Conservation (phyloP, 2,888 invertebrate genomes). For the Hirtodrosophila duncani region DNA sequence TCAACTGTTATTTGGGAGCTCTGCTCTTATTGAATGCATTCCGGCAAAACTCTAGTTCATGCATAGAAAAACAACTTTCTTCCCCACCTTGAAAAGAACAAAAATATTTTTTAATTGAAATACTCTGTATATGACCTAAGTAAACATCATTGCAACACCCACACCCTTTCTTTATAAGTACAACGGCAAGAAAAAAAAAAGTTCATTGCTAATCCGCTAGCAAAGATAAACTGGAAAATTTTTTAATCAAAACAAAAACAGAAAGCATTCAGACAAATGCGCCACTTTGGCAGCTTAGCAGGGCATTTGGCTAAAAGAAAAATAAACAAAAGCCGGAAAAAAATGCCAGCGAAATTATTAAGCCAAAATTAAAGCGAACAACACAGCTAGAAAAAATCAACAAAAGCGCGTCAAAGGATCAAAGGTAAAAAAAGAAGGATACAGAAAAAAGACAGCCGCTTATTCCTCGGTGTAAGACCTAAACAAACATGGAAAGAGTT, state of each 20-base stretch:
- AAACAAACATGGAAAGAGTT: constrained; percentile 54
- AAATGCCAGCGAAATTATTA: constrained; percentile 54
- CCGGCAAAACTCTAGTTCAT: no score
- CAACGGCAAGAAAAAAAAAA: constrained; percentile 19
- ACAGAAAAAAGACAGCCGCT: constrained; percentile 34
- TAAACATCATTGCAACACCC: constrained; percentile 42
- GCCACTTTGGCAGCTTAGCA: constrained; percentile 67
- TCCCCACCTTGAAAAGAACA: constrained; percentile 15
- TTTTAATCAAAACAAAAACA: constrained; percentile 63
- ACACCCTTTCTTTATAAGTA: no score
- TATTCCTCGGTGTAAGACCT: constrained; percentile 52
- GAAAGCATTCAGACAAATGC: constrained; percentile 53
- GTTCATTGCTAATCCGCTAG: constrained; percentile 70
- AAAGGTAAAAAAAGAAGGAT: constrained; percentile 48
- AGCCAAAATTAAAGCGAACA: constrained; percentile 57
- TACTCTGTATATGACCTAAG: constrained; percentile 56
- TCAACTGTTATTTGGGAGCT: no score
- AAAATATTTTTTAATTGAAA: constrained; percentile 62
- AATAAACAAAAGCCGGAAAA: constrained; percentile 52
- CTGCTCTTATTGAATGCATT: no score
- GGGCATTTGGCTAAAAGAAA: constrained; percentile 51
- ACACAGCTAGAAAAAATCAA: constrained; percentile 31
- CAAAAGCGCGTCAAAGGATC: constrained; percentile 72
- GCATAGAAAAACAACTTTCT: no score
- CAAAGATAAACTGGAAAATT: constrained; percentile 69